Evolutionary conservation across 2,888 invertebrate species (phyloP), one percentile per base, ranked within the genome.

Genomic region (Thecocarcelia acutangulata): DNA sequence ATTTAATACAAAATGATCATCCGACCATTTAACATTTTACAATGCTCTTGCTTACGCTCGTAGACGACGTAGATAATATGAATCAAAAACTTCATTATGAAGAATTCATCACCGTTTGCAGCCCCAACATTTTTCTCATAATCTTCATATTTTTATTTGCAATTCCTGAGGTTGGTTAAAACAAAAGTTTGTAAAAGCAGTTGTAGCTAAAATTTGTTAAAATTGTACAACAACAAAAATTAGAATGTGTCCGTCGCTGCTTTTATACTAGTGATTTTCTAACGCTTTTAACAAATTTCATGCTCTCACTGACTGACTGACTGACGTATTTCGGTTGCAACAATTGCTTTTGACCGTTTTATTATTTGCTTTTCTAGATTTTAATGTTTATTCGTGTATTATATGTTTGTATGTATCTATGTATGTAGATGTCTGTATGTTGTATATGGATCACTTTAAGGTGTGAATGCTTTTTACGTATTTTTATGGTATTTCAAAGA

Each of bases 21-120:
- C 74, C 64, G 74, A 82, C 21, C 82, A 74, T 78, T 78, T 78
- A 78, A 73, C 52, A 78, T 73, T 78, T 72, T 72, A 72, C 50
- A 56, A 46, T 37, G 61, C 54, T 66, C 19, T 19, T 79, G 61
- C 24, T 50, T 48, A 48, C 40, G 69, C 40, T 50, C 58, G 40
- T 24, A 40, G 15, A 52, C 56, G 17, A 37, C 17, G 33, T 44
- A 59, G 56, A 58, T 48, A n/a, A n/a, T 44, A 68, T 69, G 52
- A 68, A 68, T 68, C 68, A 61, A 76, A 59, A 61, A 15, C 46
- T 69, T 42, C 15, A 44, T 24, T 0, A 59, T 21, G 11, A 15
- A 46, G 15, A 46, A 46, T 17, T 21, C 24, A 24, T 21, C 42
- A 24, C 13, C 50, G 1, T 12, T 54, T 19, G 12, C 15, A 15